Percentiles rank a stretch among this genome's conserved stretches.
Evolutionary conservation across 2,888 invertebrate species (phyloP).

Genomic region (Diadegma fenestrale): DNA sequence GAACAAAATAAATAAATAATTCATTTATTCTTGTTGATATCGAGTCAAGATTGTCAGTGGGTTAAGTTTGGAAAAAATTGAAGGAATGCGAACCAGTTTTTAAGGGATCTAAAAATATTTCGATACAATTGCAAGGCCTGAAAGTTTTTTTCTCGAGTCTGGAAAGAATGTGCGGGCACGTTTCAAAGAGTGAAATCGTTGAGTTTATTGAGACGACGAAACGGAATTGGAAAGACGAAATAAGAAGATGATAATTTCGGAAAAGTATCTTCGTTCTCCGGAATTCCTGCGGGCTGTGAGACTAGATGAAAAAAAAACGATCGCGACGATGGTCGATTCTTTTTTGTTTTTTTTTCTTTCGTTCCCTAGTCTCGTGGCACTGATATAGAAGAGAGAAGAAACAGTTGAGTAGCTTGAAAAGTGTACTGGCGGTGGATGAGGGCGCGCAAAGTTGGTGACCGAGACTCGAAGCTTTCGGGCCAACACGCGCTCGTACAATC

Average conservation of each 20-base stretch:
- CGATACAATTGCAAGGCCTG: background rate
- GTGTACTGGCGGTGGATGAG: conserved; percentile 23
- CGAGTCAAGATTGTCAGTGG: background rate
- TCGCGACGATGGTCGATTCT: conserved; percentile 26
- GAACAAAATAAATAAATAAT: background rate
- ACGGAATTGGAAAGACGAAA: background rate
- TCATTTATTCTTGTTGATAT: background rate
- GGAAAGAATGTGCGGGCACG: background rate
- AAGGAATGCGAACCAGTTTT: background rate
- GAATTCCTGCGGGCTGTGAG: background rate
- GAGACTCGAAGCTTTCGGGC: conserved; percentile 53
- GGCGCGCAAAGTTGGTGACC: conserved; percentile 65
- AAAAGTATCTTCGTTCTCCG: background rate
- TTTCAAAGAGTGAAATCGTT: background rate
- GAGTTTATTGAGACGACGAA: background rate
- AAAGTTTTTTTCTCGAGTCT: background rate
- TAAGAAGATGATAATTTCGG: background rate
- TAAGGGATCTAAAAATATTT: background rate
- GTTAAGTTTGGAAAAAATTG: background rate
- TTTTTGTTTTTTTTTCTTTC: conserved; percentile 22
- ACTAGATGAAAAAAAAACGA: conserved; percentile 36
- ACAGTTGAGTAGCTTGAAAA: conserved; percentile 28
- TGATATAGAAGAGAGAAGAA: conserved; percentile 36
- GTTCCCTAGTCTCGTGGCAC: conserved; percentile 21
- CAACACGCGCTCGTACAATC: conserved; percentile 47